Evolutionary conservation across 1,140 invertebrate species (phyloP).

Genomic region (Drosophila ogumai): DNA sequence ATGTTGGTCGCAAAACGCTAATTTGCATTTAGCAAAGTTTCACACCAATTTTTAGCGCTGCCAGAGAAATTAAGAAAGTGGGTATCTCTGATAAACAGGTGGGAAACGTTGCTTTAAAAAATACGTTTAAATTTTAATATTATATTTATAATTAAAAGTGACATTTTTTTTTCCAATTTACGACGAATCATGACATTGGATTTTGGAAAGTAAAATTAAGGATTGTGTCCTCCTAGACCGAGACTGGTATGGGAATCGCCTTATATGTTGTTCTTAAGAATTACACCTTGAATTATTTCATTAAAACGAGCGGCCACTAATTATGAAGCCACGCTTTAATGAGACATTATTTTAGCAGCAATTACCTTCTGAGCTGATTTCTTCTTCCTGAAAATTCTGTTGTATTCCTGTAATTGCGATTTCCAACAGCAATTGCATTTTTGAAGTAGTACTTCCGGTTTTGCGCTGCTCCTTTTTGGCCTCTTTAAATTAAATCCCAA

Average conservation of each 20-base stretch:
- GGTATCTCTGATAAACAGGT: too few relatives aligned
- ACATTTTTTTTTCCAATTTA: too few relatives aligned
- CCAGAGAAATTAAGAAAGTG: too few relatives aligned
- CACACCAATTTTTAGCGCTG: too few relatives aligned
- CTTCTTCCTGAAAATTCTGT: not conserved
- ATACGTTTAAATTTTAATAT: too few relatives aligned
- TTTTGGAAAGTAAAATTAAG: not conserved
- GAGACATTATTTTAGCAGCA: not conserved
- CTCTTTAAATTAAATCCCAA: not conserved
- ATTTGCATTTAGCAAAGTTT: too few relatives aligned
- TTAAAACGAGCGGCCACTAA: not conserved
- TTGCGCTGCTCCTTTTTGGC: not conserved
- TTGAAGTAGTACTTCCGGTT: conserved; percentile 21
- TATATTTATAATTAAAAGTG: too few relatives aligned
- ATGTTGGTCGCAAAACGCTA: too few relatives aligned
- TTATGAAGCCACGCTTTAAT: not conserved
- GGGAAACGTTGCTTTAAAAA: too few relatives aligned
- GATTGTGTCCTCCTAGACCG: too few relatives aligned
- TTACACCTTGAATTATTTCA: not conserved
- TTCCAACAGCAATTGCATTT: not conserved
- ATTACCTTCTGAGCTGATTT: not conserved
- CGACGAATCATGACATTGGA: too few relatives aligned
- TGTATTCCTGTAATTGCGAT: conserved; percentile 12
- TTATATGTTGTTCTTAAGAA: not conserved
- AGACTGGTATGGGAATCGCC: not conserved